phyloP scores from a whole-genome alignment of 1,140 invertebrate genomes.

The Aradophagus sp. region DNA sequence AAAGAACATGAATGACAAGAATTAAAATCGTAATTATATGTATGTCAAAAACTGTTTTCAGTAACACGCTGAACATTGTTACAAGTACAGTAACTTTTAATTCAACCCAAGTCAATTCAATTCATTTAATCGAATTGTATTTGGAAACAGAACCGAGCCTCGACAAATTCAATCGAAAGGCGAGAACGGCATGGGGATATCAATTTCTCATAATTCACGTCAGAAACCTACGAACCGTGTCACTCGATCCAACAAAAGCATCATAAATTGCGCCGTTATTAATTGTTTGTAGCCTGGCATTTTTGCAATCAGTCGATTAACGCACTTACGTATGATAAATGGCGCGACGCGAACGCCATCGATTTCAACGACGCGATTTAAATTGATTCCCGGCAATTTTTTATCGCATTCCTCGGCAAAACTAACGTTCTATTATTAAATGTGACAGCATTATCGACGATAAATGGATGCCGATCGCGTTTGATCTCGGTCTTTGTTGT shows the following conservation, averaged over 20 bases:
- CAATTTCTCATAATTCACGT: no score
- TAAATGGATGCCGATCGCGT: conserved; percentile 35
- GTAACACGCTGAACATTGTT: no score
- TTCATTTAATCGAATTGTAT: no score
- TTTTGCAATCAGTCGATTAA: conserved; percentile 5
- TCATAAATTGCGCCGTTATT: conserved; percentile 13
- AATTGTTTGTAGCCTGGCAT: conserved; percentile 14
- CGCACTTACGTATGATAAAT: conserved; percentile 26
- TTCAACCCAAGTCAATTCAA: no score
- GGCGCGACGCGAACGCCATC: conserved; percentile 6
- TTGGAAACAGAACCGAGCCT: no score
- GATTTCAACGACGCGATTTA: conserved; percentile 25
- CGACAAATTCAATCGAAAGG: no score
- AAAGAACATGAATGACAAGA: no score
- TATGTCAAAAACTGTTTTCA: no score
- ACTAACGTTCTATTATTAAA: conserved; percentile 48
- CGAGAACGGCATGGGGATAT: no score
- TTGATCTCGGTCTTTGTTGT: conserved; percentile 32
- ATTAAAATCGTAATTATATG: no score
- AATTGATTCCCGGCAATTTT: conserved; percentile 40
- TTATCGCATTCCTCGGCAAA: conserved; percentile 26
- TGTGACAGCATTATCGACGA: conserved; percentile 45
- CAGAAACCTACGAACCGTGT: no score
- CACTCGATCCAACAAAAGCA: conserved; percentile 4
- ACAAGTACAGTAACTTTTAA: no score